Evolutionary conservation across 2,113 vertebrate genomes (phyloP), one percentile per base, ranked within the genome.

Genomic region (Onychostoma macrolepis): DNA sequence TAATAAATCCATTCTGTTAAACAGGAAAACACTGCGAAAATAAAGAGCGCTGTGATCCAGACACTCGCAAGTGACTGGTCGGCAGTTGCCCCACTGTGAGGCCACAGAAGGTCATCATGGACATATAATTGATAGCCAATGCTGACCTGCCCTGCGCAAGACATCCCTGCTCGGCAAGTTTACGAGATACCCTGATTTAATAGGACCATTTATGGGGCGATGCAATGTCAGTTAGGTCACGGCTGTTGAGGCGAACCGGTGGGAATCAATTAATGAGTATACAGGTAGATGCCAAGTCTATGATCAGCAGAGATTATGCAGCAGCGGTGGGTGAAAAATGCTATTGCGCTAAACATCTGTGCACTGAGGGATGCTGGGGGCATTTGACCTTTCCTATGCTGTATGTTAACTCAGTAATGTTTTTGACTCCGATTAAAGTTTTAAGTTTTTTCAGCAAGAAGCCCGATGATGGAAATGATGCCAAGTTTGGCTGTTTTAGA

Each of bases 181-280:
- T 84, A 90, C 28, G 50, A 71, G 87, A 86, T 71, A 28, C 50
- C 8, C 71, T 36, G 65, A 82, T 85, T 85, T 77, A 90, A 86
- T 30, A 33, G 75, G 67, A 83, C 79, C 56, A n/a, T 87, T 83
- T 88, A 63, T n/a, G 58, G 80, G 77, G 65, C 8, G 28, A 48
- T 78, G 65, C 86, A 89, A 86, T 84, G 88, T 89, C 88, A 86
- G 43, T 21, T 24, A 38, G 88, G 86, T 90, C 84, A 76, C 6
- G 12, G 56, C 87, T 48, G 61, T 26, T 30, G 84, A 75, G 86
- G 84, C 36, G 19, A 77, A 84, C 72, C 78, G 24, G 83, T 84
- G 84, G 76, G 80, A 89, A 86, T 74, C 86, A 89, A 83, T 77
- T 89, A 87, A 87, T 67, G 80, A 77, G 38, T 61, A 36, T 50